Base-by-base conservation (phyloP, 64 coral and sea anemone genomes). In the Orbicella faveolata region DNA sequence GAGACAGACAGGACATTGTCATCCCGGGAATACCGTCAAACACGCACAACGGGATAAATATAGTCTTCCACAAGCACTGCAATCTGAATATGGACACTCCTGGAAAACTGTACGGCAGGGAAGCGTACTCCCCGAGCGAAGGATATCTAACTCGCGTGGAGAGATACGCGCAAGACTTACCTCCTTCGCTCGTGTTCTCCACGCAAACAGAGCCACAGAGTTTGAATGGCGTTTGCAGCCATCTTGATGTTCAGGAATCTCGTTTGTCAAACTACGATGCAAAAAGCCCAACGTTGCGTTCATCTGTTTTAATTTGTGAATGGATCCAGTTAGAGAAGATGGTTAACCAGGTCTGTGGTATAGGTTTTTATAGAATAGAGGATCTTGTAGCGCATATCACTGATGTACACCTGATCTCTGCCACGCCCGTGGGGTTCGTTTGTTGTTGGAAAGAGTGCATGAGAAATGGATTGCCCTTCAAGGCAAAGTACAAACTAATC, bases 401-500 rank as follows among this genome's bases (percentile, higher is more conserved):
- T 12, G 90, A 92, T 20, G 52, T 77, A 21, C 90, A 92, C 36
- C 59, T 92, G 3, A 84, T 88, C 15, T 70, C 83, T 4, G 84
- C 83, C 36, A 66, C 84, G 25, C 69, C 81, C 15, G 74, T 78
- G 15, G 90, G 63, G 13, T 92, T 92, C 23, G 90, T 92, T 1
- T 92, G 90, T 75, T 87, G 78, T 33, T 92, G 90, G 90, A 92
- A 88, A 36, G 90, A 92, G 1, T 92, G 90, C 64, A 76, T 86
- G 63, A 79, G 90, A 55, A 92, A 92, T 57, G 90, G 90, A 51
- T 35, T 92, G 59, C 90, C 90, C 9, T 92, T 92, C 62, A 92
- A 92, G 78, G 90, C 90, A 36, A 92, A 92, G 84, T 92, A 92
- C 64, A 92, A 92, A 59, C 41, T 92, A 6, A 92, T 92, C 23